Evolutionary conservation across 2,888 invertebrate genomes (phyloP), one percentile per base, ranked within the genome.

Genomic region (Unio pictorum): DNA sequence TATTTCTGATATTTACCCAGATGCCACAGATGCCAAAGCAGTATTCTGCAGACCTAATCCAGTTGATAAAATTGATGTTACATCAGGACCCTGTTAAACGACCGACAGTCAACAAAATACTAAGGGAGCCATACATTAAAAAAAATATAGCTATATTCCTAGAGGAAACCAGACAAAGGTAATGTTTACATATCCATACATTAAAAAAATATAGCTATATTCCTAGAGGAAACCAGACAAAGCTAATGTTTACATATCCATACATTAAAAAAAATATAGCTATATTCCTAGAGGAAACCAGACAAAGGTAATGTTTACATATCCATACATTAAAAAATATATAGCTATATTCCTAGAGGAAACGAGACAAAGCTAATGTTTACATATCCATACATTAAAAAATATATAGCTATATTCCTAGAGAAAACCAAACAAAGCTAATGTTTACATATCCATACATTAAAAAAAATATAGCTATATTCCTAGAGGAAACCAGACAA

Each of bases 301-400:
- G 23, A 23, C 23, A 23, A 23, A 23, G 23, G 0, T 23, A 23
- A 23, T 23, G 23, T 23, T 23, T 23, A 23, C 23, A 23, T 0
- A 23, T 23, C 23, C 23, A 23, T 23, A 23, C 23, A 23, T 23
- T 23, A 23, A 23, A 23, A 23, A 87, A 86, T 73, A 89, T 72
- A 90, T 91, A 67, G 87, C 89, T 57, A 78, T 89, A 67, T 91
- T 90, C 74, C 81, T 91, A 34, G 89, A 90, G 72, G 89, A 90
- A 70, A 90, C 89, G 7, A 86, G 86, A 68, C 84, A 84, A 74
- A 87, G 83, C 88, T 85, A 69, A 61, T 64, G 30, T 20, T 20
- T 66, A 11, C 23, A 23, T 23, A 23, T 23, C 85, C 88, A 15
- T 91, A 88, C 77, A 89, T 91, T 80, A 88, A 89, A 75, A 87